Conservation (phyloP, 2,888 invertebrate species). For the Capitulum mitella region DNA sequence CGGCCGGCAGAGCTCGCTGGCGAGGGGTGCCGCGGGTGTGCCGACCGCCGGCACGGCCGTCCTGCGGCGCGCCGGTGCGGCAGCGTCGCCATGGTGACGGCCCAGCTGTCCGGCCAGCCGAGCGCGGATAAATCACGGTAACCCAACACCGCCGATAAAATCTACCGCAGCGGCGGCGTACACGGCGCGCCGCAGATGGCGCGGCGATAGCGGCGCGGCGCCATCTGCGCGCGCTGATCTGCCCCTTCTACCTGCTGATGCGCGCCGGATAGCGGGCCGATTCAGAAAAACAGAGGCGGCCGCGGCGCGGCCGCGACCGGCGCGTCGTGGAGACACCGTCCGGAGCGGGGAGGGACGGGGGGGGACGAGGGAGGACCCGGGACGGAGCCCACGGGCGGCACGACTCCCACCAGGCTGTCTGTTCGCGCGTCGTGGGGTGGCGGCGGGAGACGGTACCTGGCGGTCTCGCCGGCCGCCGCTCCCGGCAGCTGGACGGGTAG, state of each 20-base stretch:
- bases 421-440: too few species aligned
- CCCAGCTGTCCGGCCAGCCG: background rate
- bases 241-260: background rate
- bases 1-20: background rate
- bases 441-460: too few species aligned
- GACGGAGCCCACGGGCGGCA: too few species aligned
- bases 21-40: background rate
- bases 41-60: background rate
- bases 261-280: background rate
- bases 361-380: too few species aligned
- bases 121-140: slow-evolving; percentile 21
- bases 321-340: too few species aligned
- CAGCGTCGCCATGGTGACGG: background rate
- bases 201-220: slow-evolving; percentile 8
- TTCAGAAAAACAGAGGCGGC: slow-evolving; percentile 20
- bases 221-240: background rate
- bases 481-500: too few species aligned
- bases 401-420: too few species aligned
- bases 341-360: too few species aligned
- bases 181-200: background rate
- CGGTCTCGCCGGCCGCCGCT: too few species aligned
- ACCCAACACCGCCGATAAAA: slow-evolving; percentile 15
- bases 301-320: background rate
- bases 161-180: background rate
- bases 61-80: background rate